phyloP scores from a whole-genome alignment of 2,888 invertebrate genomes.

The Dione vanillae region DNA sequence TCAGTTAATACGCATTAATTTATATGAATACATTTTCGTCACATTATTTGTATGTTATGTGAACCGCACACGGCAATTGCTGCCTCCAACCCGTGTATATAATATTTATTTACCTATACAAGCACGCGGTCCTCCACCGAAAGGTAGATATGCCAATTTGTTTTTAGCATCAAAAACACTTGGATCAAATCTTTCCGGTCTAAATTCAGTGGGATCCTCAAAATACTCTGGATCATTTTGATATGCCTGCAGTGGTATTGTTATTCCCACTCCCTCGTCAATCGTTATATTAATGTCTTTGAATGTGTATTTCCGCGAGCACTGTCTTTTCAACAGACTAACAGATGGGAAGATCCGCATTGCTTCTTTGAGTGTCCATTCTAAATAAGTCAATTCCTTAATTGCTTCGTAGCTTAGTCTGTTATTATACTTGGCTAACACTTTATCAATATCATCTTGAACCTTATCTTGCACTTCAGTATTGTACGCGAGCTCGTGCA shows the following conservation, averaged over 20 bases:
- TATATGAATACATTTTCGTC: too few species aligned
- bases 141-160: constrained; percentile 65
- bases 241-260: constrained; percentile 56
- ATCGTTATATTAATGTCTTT: constrained; percentile 59
- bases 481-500: constrained; percentile 66
- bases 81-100: too few species aligned
- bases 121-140: constrained; percentile 67
- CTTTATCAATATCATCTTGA: constrained; percentile 62
- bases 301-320: constrained; percentile 59
- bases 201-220: constrained; percentile 58
- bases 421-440: constrained; percentile 55
- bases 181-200: constrained; percentile 64
- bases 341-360: constrained; percentile 69
- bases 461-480: constrained; percentile 60
- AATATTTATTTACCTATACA: constrained; percentile 68
- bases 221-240: constrained; percentile 67
- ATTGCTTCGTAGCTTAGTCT: constrained; percentile 64
- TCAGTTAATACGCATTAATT: too few species aligned
- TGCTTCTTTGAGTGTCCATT: constrained; percentile 64
- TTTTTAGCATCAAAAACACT: constrained; percentile 53
- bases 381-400: constrained; percentile 67
- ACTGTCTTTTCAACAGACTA: constrained; percentile 59
- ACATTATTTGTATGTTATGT: too few species aligned
- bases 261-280: constrained; percentile 59
- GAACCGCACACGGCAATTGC: too few species aligned